A percentile compares a stretch with the other conserved stretches of the same genome.
These are phyloP conservation scores for Anodontia alba DNA, from an alignment of 2,888 invertebrate genomes.

Conservation along the genomic window DNA sequence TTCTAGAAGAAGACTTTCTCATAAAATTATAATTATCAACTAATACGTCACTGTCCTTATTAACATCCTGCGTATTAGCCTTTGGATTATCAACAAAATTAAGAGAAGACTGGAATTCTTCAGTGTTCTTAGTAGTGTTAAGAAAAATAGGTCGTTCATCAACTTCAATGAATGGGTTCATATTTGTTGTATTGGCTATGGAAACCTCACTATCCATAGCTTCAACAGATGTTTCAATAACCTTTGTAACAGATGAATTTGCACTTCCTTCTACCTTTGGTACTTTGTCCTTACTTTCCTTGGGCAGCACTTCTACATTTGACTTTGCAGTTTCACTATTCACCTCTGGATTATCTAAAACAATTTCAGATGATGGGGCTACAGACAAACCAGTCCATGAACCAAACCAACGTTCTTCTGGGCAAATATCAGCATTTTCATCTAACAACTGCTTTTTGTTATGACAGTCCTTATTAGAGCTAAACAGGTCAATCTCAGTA, in stretches of 20 bases:
- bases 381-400: slow-evolving; percentile 7
- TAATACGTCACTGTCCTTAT: background rate
- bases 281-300: no score
- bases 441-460: background rate
- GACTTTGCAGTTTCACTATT: no score
- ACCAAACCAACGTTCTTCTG: slow-evolving; percentile 2
- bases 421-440: background rate
- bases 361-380: no score
- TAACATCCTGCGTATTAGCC: background rate
- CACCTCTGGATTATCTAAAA: no score
- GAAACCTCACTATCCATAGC: no score
- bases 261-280: no score
- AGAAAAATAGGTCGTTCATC: background rate
- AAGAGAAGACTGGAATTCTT: background rate
- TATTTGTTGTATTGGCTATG: background rate
- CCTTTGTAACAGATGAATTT: no score
- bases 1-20: background rate
- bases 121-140: background rate
- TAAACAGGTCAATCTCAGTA: no score
- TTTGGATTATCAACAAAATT: background rate
- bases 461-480: background rate
- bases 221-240: no score
- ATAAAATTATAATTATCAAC: background rate
- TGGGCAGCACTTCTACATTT: no score
- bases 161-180: background rate